These are phyloP conservation scores for Lacerta agilis DNA, from an alignment of 2,797 vertebrate genomes.

Conservation along the genomic window DNA sequence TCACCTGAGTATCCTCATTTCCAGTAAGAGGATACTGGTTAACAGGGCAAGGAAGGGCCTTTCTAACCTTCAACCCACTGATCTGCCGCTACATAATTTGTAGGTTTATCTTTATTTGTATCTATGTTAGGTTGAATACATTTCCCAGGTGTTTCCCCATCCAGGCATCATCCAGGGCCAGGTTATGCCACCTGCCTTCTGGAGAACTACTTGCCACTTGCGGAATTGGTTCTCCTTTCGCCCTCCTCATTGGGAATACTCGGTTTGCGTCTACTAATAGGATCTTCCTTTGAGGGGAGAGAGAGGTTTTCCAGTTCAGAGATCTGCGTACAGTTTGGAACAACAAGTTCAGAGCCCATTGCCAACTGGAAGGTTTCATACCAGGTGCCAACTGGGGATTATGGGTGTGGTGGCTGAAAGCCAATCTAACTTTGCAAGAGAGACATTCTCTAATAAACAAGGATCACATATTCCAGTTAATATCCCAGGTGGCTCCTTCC, in stretches of 20 bases:
- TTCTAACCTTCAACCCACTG: neutral
- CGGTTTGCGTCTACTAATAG: neutral
- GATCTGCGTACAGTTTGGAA: slow-evolving; percentile 26
- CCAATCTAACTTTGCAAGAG: slow-evolving; percentile 1
- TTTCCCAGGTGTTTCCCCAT: neutral
- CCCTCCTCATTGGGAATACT: slow-evolving; percentile 39
- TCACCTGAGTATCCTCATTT: neutral
- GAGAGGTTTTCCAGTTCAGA: neutral
- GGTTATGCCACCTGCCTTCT: neutral
- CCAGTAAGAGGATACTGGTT: neutral
- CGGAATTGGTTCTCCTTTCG: slow-evolving; percentile 25
- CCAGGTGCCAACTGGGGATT: slow-evolving; percentile 24
- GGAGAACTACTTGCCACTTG: neutral
- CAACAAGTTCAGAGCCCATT: neutral
- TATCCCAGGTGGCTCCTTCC: slow-evolving; percentile 5
- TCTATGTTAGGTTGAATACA: too few species aligned
- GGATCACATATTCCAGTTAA: slow-evolving; percentile 14
- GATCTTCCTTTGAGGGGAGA: neutral
- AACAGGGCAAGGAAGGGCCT: neutral
- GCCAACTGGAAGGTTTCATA: neutral
- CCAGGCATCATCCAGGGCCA: neutral
- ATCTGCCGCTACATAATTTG: neutral
- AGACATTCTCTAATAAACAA: slow-evolving; percentile 16
- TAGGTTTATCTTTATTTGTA: neutral
- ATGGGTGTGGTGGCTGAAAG: slow-evolving; percentile 12